These are phyloP conservation scores for Callipepla squamata DNA, from an alignment of 2,113 vertebrate genomes.

Conservation along the genomic window DNA sequence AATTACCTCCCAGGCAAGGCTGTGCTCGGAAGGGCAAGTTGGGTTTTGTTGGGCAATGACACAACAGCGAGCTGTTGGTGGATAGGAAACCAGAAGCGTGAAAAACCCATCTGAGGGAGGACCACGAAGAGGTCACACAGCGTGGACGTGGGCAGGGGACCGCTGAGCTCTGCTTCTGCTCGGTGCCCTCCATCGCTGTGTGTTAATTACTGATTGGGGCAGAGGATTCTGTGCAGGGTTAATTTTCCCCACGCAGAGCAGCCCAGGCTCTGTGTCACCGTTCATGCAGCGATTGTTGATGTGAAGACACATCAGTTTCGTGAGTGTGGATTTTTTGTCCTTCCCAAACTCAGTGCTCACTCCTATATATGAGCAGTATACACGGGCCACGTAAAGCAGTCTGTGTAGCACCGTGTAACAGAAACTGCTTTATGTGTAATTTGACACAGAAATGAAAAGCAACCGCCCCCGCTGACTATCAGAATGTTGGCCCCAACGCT, in stretches of 20 bases:
- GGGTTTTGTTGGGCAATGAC: rapidly evolving
- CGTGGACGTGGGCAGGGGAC: not conserved
- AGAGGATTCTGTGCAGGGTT: rapidly evolving
- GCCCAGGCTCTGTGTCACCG: too few relatives aligned
- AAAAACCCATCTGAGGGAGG: not conserved
- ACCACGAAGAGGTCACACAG: not conserved
- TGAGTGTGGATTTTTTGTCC: rapidly evolving
- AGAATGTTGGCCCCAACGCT: rapidly evolving
- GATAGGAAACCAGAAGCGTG: not conserved
- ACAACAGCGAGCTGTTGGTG: not conserved
- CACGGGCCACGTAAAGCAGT: too few relatives aligned
- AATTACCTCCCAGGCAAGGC: not conserved
- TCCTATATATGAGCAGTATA: not conserved
- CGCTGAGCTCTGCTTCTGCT: not conserved
- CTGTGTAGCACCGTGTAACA: too few relatives aligned
- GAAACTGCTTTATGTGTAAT: rapidly evolving
- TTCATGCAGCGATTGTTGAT: rapidly evolving
- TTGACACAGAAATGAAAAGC: not conserved
- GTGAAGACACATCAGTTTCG: not conserved
- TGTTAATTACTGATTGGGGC: rapidly evolving
- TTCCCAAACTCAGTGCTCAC: too few relatives aligned
- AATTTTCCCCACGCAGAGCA: rapidly evolving
- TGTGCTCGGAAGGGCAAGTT: not conserved
- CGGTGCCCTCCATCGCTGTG: rapidly evolving
- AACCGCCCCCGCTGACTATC: rapidly evolving